A percentile compares a stretch with the other conserved stretches of the same genome.
These are phyloP conservation scores for Tribolium freemani DNA, from an alignment of 2,888 invertebrate species.

Conservation along the genomic window DNA sequence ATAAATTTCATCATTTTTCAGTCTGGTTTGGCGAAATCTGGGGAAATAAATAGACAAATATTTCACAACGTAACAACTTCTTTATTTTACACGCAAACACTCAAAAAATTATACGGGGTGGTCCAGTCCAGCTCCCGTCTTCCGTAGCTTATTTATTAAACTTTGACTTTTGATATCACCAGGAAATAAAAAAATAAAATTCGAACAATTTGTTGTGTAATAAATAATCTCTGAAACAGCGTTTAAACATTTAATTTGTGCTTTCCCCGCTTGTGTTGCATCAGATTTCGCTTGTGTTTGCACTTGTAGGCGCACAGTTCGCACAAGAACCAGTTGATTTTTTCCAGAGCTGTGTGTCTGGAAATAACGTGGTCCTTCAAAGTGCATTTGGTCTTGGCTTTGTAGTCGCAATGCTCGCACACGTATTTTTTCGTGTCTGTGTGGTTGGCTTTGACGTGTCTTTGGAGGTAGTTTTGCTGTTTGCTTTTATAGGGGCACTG, in stretches of 20 bases:
- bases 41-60: too few species aligned
- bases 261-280: background rate
- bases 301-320: background rate
- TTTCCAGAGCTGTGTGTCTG: background rate
- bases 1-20: too few species aligned
- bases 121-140: too few species aligned
- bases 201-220: too few species aligned
- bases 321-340: conserved; percentile 11
- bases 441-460: background rate
- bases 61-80: too few species aligned
- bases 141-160: too few species aligned
- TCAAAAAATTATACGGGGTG: too few species aligned
- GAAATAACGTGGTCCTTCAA: conserved; percentile 2
- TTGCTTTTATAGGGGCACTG: conserved; percentile 10
- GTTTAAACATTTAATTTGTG: background rate
- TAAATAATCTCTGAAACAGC: background rate
- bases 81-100: too few species aligned
- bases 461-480: background rate
- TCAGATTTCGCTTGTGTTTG: background rate
- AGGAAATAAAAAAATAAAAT: too few species aligned
- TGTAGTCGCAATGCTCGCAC: conserved; percentile 8
- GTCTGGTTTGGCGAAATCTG: too few species aligned
- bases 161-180: too few species aligned
- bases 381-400: conserved; percentile 1
- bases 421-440: background rate